Evolutionary conservation across 2,113 vertebrate genomes (phyloP).

Genomic region (Macquaria australasica): DNA sequence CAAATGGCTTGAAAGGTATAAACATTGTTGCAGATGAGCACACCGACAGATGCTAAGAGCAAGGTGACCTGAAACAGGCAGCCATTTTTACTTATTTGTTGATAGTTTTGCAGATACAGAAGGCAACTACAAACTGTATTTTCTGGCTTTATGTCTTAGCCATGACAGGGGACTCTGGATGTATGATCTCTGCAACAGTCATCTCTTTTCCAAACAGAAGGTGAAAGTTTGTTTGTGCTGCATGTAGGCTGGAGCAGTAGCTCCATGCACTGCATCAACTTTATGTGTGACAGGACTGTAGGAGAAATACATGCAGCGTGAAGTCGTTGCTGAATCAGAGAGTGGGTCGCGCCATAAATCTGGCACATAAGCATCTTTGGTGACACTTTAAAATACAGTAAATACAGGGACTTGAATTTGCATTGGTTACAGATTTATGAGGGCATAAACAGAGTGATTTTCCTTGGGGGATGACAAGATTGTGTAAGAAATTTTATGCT

Average conservation of each 20-base stretch:
- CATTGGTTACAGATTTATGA: conserved; percentile 58
- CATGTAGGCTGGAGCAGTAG: conserved; percentile 10
- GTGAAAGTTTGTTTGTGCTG: conserved; percentile 42
- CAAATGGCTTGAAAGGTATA: conserved; percentile 5
- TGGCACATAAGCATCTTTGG: conserved; percentile 22
- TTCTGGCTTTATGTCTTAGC: not conserved
- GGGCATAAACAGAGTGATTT: conserved; percentile 38
- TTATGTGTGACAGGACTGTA: conserved; percentile 31
- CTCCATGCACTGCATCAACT: conserved; percentile 35
- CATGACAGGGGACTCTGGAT: not conserved
- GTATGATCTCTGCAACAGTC: conserved; percentile 30
- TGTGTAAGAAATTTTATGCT: conserved; percentile 36
- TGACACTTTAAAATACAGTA: conserved; percentile 51
- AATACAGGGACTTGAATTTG: conserved; percentile 35
- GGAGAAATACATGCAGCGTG: conserved; percentile 17
- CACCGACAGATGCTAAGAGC: not conserved
- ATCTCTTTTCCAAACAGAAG: conserved; percentile 26
- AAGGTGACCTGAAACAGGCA: conserved; percentile 10
- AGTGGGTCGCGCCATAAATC: conserved; percentile 44
- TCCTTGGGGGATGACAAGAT: conserved; percentile 20
- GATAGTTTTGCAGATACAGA: not conserved
- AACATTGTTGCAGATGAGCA: not conserved
- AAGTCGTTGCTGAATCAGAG: conserved; percentile 23
- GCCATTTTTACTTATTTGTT: not conserved
- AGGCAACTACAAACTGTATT: not conserved